A percentile compares a stretch with the other conserved stretches of the same genome.
Evolutionary conservation across 2,113 vertebrate genomes (phyloP).

Genomic region (Bos indicus): DNA sequence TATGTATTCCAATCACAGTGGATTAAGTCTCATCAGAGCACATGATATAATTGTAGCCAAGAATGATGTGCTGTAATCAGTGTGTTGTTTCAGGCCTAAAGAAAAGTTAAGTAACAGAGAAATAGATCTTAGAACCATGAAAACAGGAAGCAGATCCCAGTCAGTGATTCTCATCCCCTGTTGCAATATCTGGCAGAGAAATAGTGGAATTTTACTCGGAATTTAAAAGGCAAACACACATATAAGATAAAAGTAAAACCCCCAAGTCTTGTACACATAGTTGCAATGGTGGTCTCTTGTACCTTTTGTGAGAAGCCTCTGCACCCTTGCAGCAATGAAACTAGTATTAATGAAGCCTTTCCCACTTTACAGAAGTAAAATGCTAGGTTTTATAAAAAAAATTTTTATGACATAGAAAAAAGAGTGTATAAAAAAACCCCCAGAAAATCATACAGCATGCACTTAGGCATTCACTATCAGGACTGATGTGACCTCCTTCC

Average conservation of each 20-base stretch:
- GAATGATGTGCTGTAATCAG: background rate
- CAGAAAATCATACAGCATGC: background rate
- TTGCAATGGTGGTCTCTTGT: background rate
- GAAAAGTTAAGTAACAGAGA: background rate
- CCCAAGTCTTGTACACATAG: too few relatives aligned
- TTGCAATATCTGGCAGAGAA: background rate
- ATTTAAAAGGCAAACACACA: background rate
- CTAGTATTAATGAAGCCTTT: background rate
- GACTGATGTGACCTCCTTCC: background rate
- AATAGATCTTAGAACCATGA: background rate
- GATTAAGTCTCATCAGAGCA: background rate
- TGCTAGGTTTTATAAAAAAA: background rate
- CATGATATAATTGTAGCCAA: background rate
- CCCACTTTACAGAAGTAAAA: background rate
- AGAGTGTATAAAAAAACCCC: background rate
- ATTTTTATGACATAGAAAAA: background rate
- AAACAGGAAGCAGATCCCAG: background rate
- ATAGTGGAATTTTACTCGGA: background rate
- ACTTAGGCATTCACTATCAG: background rate
- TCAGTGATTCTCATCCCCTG: background rate
- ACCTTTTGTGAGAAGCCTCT: background rate
- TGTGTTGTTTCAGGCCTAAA: background rate
- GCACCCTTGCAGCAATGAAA: background rate
- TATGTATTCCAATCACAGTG: background rate
- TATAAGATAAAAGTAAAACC: background rate